Conservation (phyloP, 2,113 vertebrate genomes). For the Varanus komodoensis region DNA sequence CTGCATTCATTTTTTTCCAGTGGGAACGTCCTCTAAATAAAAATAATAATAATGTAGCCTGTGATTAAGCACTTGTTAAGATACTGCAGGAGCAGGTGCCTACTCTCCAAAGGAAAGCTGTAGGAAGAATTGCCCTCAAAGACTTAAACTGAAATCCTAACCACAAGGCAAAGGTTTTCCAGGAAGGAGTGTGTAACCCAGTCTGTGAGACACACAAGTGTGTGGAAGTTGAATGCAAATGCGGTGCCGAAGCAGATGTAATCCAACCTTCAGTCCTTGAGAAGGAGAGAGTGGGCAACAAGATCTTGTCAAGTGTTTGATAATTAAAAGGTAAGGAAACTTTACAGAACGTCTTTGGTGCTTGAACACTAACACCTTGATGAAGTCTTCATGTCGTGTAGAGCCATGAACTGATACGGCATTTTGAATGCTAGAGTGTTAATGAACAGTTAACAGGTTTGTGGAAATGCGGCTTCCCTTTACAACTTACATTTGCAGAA, state of each 20-base stretch:
- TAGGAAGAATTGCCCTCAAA: neutral
- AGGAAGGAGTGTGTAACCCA: neutral
- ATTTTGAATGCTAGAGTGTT: neutral
- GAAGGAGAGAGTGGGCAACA: neutral
- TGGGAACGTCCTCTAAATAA: neutral
- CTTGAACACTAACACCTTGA: too few species aligned
- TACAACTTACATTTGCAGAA: too few species aligned
- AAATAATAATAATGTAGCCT: neutral
- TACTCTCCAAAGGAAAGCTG: neutral
- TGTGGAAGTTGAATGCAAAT: neutral
- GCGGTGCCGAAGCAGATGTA: accelerated
- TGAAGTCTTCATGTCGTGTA: neutral
- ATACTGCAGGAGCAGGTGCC: neutral
- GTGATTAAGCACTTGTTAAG: neutral
- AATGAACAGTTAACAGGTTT: too few species aligned
- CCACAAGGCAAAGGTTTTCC: neutral
- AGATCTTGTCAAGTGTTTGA: accelerated
- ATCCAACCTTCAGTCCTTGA: neutral
- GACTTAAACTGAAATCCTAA: slow-evolving; percentile 13
- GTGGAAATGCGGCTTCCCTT: too few species aligned
- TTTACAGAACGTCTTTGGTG: too few species aligned
- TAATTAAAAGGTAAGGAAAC: slow-evolving; percentile 59
- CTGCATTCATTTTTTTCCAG: neutral
- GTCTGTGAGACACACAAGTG: slow-evolving; percentile 35
- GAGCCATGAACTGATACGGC: neutral